Evolutionary conservation across 2,797 vertebrate genomes (phyloP).

Genomic region (Hydrophis major): DNA sequence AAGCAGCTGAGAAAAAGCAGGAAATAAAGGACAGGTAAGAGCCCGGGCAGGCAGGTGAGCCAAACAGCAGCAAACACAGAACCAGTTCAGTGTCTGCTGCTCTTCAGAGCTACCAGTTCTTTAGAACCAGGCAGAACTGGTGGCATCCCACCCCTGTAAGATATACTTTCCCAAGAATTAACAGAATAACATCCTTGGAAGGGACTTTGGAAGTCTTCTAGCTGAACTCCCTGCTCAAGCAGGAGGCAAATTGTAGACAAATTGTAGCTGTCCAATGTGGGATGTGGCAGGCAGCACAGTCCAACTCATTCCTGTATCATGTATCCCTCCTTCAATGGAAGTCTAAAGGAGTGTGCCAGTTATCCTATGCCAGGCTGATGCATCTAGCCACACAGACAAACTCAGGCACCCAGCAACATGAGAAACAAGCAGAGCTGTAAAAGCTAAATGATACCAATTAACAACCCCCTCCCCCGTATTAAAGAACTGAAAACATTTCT

Average conservation of each 20-base stretch:
- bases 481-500: background rate
- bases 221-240: too few relatives aligned
- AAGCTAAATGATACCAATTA: background rate
- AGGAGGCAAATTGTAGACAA: too few relatives aligned
- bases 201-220: too few relatives aligned
- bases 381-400: background rate
- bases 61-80: too few relatives aligned
- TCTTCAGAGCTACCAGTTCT: too few relatives aligned
- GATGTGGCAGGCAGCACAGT: background rate
- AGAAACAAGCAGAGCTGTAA: background rate
- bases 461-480: fast-evolving
- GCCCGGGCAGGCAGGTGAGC: too few relatives aligned
- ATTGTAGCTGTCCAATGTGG: background rate
- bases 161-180: background rate
- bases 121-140: too few relatives aligned
- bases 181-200: too few relatives aligned
- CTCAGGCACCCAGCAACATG: background rate
- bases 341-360: background rate
- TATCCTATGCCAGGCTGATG: background rate
- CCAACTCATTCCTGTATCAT: background rate
- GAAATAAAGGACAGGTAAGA: too few relatives aligned
- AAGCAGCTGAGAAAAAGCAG: too few relatives aligned
- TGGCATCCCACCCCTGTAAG: background rate
- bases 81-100: too few relatives aligned
- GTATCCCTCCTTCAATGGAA: background rate